Evolutionary conservation across 2,888 invertebrate species (phyloP).

Genomic region (Drosophila ustulata): DNA sequence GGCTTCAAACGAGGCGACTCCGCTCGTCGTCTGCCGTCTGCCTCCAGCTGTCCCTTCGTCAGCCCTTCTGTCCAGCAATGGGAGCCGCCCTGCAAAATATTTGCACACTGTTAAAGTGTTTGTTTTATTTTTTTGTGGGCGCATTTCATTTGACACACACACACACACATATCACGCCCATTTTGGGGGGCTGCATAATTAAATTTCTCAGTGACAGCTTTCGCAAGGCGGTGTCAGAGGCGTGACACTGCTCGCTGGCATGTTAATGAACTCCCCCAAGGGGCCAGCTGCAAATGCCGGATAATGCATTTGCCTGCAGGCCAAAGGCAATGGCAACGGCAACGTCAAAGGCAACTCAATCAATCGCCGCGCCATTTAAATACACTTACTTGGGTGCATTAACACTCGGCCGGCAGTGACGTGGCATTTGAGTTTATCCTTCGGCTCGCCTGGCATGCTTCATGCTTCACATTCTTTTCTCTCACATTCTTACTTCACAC

Average conservation of each 20-base stretch:
- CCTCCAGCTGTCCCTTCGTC: neutral
- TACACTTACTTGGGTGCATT: constrained; percentile 15
- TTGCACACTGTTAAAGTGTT: constrained; percentile 69
- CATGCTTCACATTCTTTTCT: constrained; percentile 20
- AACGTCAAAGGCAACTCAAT: constrained; percentile 43
- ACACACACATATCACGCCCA: constrained; percentile 31
- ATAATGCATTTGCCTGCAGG: constrained; percentile 29
- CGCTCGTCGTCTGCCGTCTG: neutral
- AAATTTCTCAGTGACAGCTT: constrained; percentile 53
- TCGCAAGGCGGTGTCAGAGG: constrained; percentile 30
- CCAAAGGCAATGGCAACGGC: neutral
- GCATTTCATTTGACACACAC: constrained; percentile 36
- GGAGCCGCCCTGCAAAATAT: constrained; percentile 48
- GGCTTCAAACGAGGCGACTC: constrained; percentile 18
- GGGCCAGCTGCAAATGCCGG: constrained; percentile 27
- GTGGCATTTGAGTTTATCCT: neutral
- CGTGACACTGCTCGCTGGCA: constrained; percentile 42
- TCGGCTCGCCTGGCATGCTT: constrained; percentile 25
- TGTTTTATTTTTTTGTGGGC: constrained; percentile 45
- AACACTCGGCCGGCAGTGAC: neutral
- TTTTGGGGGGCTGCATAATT: constrained; percentile 58
- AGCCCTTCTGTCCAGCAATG: neutral
- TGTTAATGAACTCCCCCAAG: constrained; percentile 48
- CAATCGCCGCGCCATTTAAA: constrained; percentile 32
- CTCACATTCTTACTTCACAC: constrained; percentile 24